Percentiles rank a stretch among this genome's conserved stretches.
These are phyloP conservation scores for Laticauda laticaudata DNA, from an alignment of 2,113 vertebrate genomes.

Conservation along the genomic window DNA sequence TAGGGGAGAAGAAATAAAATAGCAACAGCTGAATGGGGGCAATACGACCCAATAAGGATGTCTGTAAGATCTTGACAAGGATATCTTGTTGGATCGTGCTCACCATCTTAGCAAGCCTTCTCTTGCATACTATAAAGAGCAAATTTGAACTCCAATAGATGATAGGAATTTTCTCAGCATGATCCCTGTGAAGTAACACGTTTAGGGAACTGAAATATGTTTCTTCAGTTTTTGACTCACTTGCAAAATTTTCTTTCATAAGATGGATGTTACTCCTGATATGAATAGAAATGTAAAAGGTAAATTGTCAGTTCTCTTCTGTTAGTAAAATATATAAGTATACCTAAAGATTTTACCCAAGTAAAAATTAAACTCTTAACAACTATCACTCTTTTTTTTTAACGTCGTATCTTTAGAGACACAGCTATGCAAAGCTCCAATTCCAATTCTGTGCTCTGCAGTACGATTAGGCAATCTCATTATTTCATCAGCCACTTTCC, in stretches of 20 bases:
- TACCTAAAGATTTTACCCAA: not conserved
- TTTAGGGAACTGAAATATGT: not conserved
- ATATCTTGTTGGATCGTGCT: not conserved
- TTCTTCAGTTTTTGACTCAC: not conserved
- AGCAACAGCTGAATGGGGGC: not conserved
- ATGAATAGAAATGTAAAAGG: not conserved
- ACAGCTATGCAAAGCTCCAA: not conserved
- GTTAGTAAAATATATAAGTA: not conserved
- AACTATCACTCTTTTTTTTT: not conserved
- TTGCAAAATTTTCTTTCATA: not conserved
- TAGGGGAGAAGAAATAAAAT: not conserved
- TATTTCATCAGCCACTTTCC: not conserved
- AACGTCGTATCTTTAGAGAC: not conserved
- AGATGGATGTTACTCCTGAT: not conserved
- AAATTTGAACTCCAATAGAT: not conserved
- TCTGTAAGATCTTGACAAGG: not conserved
- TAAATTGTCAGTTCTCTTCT: not conserved
- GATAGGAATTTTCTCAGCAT: not conserved
- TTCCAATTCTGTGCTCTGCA: not conserved
- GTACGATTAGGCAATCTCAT: not conserved
- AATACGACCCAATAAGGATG: not conserved
- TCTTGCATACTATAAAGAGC: not conserved
- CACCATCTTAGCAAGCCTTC: not conserved
- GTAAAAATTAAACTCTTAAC: not conserved
- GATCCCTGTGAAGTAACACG: not conserved